Base-by-base conservation (phyloP, 2,797 vertebrate genomes). In the Alauda arvensis region DNA sequence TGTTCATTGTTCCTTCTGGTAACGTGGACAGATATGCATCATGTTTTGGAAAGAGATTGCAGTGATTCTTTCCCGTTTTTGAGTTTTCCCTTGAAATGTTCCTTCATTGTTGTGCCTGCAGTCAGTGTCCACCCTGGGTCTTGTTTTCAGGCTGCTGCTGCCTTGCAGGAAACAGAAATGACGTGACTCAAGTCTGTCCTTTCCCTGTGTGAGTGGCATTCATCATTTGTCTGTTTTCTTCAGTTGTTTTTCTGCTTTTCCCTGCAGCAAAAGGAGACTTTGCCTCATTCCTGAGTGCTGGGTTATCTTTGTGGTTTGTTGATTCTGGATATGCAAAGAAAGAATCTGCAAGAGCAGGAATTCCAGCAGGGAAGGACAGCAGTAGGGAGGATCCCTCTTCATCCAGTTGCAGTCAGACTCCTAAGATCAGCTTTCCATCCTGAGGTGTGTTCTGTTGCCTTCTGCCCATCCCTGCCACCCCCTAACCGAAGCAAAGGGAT, bases 321-420 rank as follows among this genome's bases (percentile, higher is more conserved):
- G n/a, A 33, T 48, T 71, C 52, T 77, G 56, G 69, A 76, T 72
- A 16, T 34, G 26, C 26, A 37, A 31, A 82, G 67, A 49, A 61
- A 46, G 33, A 68, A 25, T 62, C 26, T 43, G 20, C 9, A 70
- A 60, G 43, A 66, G 25, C 6, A 81, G 46, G 53, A 83, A 51
- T 49, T 15, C 9, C 25, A 33, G 31, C 53, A 59, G 49, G 45
- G 39, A 66, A 9, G 28, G 63, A 55, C 49, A 83, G 63, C 59
- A 15, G 3, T 39, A 52, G 43, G 53, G 28, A 71, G 28, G 9
- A 40, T 20, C 5, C 62, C 10, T 61, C 5, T 19, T 42, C 10
- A 9, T 63, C 14, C 10, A 49, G 25, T 12, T 0, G 0, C 0
- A 12, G 19, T 69, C 59, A 37, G 49, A 19, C 3, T 48, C 3